Percentiles rank a stretch among this genome's conserved stretches.
Conservation (phyloP, 2,888 invertebrate species). For the Crioceris asparagi region DNA sequence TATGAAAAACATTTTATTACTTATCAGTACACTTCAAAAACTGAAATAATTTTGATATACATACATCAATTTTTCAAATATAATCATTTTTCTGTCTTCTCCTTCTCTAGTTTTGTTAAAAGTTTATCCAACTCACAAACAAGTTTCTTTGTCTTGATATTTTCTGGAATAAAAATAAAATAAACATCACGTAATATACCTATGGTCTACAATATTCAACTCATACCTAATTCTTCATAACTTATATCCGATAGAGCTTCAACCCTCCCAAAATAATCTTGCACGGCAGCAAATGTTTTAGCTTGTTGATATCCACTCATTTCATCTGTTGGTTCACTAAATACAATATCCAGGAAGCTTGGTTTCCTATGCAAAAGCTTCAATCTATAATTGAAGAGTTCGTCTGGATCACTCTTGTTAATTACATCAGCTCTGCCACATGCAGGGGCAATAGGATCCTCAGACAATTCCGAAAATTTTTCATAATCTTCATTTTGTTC, state of each 20-base stretch:
- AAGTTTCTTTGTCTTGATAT: conserved; percentile 12
- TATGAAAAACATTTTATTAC: no score
- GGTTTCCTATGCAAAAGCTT: no score
- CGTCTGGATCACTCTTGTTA: no score
- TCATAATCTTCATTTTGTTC: neutral
- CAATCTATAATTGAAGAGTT: no score
- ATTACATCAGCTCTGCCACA: no score
- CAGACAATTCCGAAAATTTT: neutral
- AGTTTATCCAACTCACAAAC: conserved; percentile 13
- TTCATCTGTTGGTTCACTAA: conserved; percentile 8
- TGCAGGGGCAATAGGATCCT: neutral
- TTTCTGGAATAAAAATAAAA: conserved; percentile 11
- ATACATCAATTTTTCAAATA: no score
- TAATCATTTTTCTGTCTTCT: no score
- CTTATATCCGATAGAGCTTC: conserved; percentile 11
- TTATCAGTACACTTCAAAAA: no score
- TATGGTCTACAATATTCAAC: neutral
- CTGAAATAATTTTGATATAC: no score
- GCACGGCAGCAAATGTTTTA: conserved; percentile 8
- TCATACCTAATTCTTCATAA: conserved; percentile 15
- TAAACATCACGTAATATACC: neutral
- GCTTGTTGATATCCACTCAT: conserved; percentile 7
- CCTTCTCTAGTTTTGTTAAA: conserved; percentile 6
- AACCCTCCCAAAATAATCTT: conserved; percentile 11
- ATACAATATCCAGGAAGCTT: conserved; percentile 10